A percentile compares a stretch with the other conserved stretches of the same genome.
phyloP scores from a whole-genome alignment of 2,797 vertebrate species.

The Enteromius unitaeniatus region DNA sequence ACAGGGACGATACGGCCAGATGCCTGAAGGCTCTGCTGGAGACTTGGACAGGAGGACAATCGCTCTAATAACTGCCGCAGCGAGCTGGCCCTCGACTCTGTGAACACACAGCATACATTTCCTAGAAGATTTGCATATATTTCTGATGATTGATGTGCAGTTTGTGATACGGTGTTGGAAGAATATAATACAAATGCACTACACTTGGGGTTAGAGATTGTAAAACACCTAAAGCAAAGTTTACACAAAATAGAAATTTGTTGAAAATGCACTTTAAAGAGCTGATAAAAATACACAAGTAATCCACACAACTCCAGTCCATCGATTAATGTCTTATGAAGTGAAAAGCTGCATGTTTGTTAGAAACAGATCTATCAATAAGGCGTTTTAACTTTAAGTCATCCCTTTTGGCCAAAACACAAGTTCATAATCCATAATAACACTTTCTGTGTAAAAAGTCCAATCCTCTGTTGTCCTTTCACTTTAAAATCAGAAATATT shows the following conservation, averaged over 20 bases:
- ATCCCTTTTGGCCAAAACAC: background rate
- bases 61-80: background rate
- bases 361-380: background rate
- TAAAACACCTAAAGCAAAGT: background rate
- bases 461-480: background rate
- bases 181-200: background rate
- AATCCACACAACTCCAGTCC: background rate
- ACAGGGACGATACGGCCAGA: conserved; percentile 23
- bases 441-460: background rate
- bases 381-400: background rate
- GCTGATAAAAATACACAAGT: background rate
- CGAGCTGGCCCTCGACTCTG: background rate
- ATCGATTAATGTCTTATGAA: background rate
- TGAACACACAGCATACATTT: conserved; percentile 4
- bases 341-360: background rate
- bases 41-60: conserved; percentile 49
- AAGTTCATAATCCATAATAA: background rate
- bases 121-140: background rate
- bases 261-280: background rate
- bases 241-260: background rate
- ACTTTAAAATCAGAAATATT: background rate
- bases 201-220: conserved; percentile 27
- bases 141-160: background rate
- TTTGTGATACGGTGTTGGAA: background rate
- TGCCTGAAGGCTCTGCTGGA: conserved; percentile 38